These are phyloP conservation scores for Lophotriccus pileatus DNA, from an alignment of 2,797 vertebrate species.

Conservation along the genomic window DNA sequence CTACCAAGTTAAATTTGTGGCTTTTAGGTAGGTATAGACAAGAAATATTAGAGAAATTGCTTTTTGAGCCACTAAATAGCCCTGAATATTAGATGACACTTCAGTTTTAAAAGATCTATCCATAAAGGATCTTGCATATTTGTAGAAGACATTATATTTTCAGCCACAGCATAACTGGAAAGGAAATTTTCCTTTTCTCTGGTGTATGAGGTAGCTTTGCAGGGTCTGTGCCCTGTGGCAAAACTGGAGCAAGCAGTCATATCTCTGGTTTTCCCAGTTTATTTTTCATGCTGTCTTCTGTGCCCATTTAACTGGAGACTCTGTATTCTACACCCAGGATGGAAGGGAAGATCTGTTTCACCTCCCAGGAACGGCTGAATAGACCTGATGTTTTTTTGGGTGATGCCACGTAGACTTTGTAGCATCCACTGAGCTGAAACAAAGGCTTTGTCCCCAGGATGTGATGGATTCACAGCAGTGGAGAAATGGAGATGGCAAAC, in stretches of 20 bases:
- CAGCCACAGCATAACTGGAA: not conserved
- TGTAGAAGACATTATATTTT: not conserved
- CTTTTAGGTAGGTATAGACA: conserved; percentile 21
- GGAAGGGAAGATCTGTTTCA: not conserved
- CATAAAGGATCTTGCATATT: not conserved
- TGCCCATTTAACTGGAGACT: not conserved
- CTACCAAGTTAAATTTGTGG: not conserved
- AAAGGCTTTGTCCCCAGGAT: not conserved
- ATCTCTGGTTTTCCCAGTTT: not conserved
- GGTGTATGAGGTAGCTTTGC: not conserved
- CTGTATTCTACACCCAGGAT: fast-evolving
- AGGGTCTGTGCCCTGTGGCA: not conserved
- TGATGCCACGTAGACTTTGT: not conserved
- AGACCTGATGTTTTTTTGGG: not conserved
- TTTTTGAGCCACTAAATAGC: conserved; percentile 10
- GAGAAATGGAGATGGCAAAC: not conserved
- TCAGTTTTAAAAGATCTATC: not conserved
- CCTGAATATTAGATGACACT: conserved; percentile 28
- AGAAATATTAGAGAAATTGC: not conserved
- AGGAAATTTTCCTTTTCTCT: not conserved
- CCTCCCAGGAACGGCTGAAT: not conserved
- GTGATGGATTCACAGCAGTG: not conserved
- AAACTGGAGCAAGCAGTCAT: not conserved
- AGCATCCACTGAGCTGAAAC: not conserved
- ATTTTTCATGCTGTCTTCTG: not conserved